Evolutionary conservation across 2,797 vertebrate genomes (phyloP).

Genomic region (Fistularia commersonii): DNA sequence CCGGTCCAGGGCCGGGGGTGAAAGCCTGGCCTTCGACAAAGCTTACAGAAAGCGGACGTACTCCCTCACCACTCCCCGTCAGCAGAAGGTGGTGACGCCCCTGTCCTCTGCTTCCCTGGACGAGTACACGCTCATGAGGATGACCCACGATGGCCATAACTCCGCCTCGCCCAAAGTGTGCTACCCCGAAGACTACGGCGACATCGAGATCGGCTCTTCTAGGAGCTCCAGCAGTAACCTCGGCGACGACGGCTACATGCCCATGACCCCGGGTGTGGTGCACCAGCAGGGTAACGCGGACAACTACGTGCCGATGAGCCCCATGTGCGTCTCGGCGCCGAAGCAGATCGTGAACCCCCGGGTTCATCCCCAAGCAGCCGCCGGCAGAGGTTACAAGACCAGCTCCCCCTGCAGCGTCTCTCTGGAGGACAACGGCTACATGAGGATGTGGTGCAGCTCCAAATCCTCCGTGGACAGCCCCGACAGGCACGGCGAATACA

Average conservation of each 20-base stretch:
- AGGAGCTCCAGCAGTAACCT: constrained; percentile 74
- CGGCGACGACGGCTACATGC: constrained; percentile 88
- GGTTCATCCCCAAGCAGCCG: constrained; percentile 57
- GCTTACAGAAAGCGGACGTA: constrained; percentile 88
- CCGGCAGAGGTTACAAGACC: constrained; percentile 69
- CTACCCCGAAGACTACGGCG: constrained; percentile 92
- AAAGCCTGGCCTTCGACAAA: constrained; percentile 56
- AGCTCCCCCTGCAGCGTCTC: constrained; percentile 82
- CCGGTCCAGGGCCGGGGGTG: constrained; percentile 30
- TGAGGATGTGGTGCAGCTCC: constrained; percentile 89
- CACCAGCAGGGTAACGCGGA: constrained; percentile 61
- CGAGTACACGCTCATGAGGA: constrained; percentile 90
- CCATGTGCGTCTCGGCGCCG: constrained; percentile 91
- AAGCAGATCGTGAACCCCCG: constrained; percentile 91
- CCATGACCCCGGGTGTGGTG: constrained; percentile 86
- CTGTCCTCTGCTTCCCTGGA: constrained; percentile 91
- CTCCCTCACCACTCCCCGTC: constrained; percentile 88
- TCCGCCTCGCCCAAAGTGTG: constrained; percentile 83
- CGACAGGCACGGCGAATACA: constrained; percentile 83
- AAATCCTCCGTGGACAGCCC: constrained; percentile 80
- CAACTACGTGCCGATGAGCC: constrained; percentile 92
- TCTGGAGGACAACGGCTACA: constrained; percentile 90
- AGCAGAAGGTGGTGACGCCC: constrained; percentile 82
- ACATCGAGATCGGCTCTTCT: constrained; percentile 83
- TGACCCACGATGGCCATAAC: constrained; percentile 78